Percentiles rank a stretch among this genome's conserved stretches.
Evolutionary conservation across 2,888 invertebrate genomes (phyloP).

Genomic region (Sesia apiformis): DNA sequence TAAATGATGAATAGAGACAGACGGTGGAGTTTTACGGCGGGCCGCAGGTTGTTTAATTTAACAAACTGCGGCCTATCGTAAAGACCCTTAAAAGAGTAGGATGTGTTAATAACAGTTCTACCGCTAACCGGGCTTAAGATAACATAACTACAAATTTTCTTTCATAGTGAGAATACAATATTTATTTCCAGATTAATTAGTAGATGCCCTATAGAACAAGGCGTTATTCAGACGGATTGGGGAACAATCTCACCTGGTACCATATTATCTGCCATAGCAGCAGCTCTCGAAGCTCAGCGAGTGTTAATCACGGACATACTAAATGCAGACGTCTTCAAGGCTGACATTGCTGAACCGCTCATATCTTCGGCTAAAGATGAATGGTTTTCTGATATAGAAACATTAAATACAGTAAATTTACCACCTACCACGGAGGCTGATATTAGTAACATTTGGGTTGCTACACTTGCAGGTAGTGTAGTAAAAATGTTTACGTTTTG

Average conservation of each 20-base stretch:
- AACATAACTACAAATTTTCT: too few species aligned
- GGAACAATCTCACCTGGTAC: slow-evolving; percentile 76
- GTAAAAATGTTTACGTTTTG: too few species aligned
- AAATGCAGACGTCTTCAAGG: slow-evolving; percentile 48
- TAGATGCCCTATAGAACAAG: slow-evolving; percentile 78
- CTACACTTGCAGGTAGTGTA: slow-evolving; percentile 72
- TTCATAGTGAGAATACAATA: too few species aligned
- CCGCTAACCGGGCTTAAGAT: too few species aligned
- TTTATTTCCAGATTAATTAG: slow-evolving; percentile 42
- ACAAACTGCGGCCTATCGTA: too few species aligned
- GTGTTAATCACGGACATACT: slow-evolving; percentile 66
- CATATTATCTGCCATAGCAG: slow-evolving; percentile 74
- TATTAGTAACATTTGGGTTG: slow-evolving; percentile 76
- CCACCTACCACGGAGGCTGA: slow-evolving; percentile 18
- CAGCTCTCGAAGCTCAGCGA: slow-evolving; percentile 75
- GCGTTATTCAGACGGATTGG: slow-evolving; percentile 77
- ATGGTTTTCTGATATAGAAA: slow-evolving; percentile 49
- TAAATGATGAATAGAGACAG: too few species aligned
- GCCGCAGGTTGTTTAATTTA: too few species aligned
- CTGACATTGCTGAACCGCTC: slow-evolving; percentile 49
- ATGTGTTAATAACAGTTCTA: too few species aligned
- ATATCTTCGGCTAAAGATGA: slow-evolving; percentile 47
- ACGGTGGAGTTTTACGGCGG: too few species aligned
- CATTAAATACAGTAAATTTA: slow-evolving; percentile 20
- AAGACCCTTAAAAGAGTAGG: too few species aligned